These are phyloP conservation scores for Excalfactoria chinensis DNA, from an alignment of 2,113 vertebrate species.

Conservation along the genomic window DNA sequence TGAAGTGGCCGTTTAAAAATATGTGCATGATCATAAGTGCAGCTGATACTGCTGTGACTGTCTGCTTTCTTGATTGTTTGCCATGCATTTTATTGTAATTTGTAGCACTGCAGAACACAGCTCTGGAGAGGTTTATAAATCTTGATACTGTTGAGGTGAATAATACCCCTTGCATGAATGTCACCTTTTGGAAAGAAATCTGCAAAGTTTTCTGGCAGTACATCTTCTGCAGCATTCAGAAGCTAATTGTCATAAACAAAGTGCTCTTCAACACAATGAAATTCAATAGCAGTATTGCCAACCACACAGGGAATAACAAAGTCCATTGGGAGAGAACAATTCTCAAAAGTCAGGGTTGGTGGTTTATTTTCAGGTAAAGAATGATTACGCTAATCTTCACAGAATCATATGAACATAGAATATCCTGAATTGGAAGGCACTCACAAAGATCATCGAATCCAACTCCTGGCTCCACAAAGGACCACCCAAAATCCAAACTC, in stretches of 20 bases:
- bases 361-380: not conserved
- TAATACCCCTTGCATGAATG: constrained; percentile 34
- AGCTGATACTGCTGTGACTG: not conserved
- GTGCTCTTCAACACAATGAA: not conserved
- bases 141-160: constrained; percentile 7
- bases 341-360: not conserved
- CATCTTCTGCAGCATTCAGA: constrained; percentile 31
- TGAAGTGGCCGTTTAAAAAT: constrained; percentile 17
- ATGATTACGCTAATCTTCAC: not conserved
- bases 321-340: not conserved
- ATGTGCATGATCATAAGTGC: not conserved
- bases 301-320: not conserved
- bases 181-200: constrained; percentile 49
- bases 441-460: not conserved
- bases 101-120: not conserved
- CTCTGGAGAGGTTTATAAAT: constrained; percentile 37
- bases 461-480: not conserved
- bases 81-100: constrained; percentile 42
- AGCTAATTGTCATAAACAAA: constrained; percentile 28
- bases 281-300: not conserved
- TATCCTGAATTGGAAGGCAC: not conserved
- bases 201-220: constrained; percentile 7
- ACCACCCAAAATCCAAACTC: not conserved
- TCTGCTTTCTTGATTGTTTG: not conserved
- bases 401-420: not conserved